Evolutionary conservation across 2,797 vertebrate genomes (phyloP), one percentile per base, ranked within the genome.

Genomic region (Eptatretus atami): DNA sequence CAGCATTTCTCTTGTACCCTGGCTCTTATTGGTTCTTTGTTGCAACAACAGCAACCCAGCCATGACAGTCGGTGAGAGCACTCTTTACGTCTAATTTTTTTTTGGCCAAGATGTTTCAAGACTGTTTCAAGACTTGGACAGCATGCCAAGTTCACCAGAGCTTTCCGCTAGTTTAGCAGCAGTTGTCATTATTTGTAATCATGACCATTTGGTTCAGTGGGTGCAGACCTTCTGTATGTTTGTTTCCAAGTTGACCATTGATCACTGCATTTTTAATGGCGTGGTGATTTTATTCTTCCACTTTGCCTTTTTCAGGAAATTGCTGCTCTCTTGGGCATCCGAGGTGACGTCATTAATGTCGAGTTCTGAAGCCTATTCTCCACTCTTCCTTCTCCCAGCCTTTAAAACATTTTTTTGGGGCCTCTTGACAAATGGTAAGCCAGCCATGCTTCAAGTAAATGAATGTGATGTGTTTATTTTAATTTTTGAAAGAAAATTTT

Each of bases 351-450:
- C 82, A 67, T 74, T 93, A 70, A 87, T 98, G 87, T 86, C 86
- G 75, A 94, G 86, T 69, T 88, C 83, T 0, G 88, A 96, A 72
- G 90, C 83, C 31, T 95, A 90, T 2, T 73, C 80, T 65, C 88
- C 87, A 0, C 80, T 98, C 64, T 95, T 98, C 70, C 82, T 83
- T 52, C 76, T 95, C 31, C 80, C 86, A 54, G 92, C 86, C 67
- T 98, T 96, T 70, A 81, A 78, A 74, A 85, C 81, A 70, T 96
- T 96, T 75, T 92, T 83, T 75, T 87, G 83, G 75, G 92, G 92
- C 64, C 79, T 98, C 64, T 67, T 96, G 67, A 78, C 80, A 63
- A 98, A 95, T 64, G 83, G 92, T 96, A 74, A 81, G 80, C 6
- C 6, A 44, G 31, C 31, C 31, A 44, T 44, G 31, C 66, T 64